Percentiles rank a stretch among this genome's conserved stretches.
phyloP scores from a whole-genome alignment of 1,140 invertebrate species.

The Trichonephila clavipes region DNA sequence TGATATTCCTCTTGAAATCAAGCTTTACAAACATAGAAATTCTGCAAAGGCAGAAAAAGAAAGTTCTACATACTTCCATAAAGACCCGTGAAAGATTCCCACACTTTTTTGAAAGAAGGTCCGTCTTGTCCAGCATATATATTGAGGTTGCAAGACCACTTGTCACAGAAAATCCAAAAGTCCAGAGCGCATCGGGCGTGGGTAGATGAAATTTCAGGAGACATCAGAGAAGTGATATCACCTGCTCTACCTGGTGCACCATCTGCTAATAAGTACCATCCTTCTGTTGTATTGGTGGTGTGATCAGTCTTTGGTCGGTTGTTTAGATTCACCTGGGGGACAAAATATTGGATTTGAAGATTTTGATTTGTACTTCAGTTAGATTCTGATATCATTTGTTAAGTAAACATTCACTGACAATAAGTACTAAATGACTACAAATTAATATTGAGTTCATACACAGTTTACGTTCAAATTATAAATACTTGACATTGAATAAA shows the following conservation, averaged over 20 bases:
- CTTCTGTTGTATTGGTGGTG: conserved; percentile 37
- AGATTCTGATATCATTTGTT: not conserved
- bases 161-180: conserved; percentile 68
- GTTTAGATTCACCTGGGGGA: conserved; percentile 48
- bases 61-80: conserved; percentile 40
- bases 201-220: conserved; percentile 55
- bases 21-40: too few relatives aligned
- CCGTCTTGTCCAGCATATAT: not conserved
- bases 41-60: too few relatives aligned
- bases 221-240: conserved; percentile 48
- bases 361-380: too few relatives aligned
- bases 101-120: not conserved
- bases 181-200: conserved; percentile 53
- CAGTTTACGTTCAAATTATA: too few relatives aligned
- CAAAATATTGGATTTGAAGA: not conserved
- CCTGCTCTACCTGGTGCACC: conserved; percentile 22
- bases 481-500: too few relatives aligned
- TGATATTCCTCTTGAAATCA: too few relatives aligned
- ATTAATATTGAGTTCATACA: too few relatives aligned
- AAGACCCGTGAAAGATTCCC: conserved; percentile 1
- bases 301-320: conserved; percentile 66
- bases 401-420: too few relatives aligned
- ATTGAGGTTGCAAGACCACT: not conserved
- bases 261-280: conserved; percentile 72
- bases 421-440: too few relatives aligned